A percentile compares a stretch with the other conserved stretches of the same genome.
These are phyloP conservation scores for Vultur gryphus DNA, from an alignment of 2,797 vertebrate genomes.

Conservation along the genomic window DNA sequence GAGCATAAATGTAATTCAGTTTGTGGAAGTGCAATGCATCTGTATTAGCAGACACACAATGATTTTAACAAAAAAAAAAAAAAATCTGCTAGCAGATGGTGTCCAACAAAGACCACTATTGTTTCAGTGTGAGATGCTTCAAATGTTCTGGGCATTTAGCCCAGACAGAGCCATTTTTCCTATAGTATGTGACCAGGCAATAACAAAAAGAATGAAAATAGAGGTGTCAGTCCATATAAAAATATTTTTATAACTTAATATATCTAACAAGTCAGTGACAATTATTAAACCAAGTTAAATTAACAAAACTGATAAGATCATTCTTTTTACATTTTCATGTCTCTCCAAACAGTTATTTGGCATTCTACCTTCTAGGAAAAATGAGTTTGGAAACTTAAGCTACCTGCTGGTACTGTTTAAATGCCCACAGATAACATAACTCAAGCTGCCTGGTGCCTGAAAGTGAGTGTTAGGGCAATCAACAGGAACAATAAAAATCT, in stretches of 20 bases:
- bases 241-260: constrained; percentile 77
- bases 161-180: constrained; percentile 81
- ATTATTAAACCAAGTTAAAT: constrained; percentile 69
- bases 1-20: constrained; percentile 36
- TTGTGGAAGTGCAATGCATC: constrained; percentile 47
- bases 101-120: constrained; percentile 83
- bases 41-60: constrained; percentile 59
- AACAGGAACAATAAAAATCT: constrained; percentile 62
- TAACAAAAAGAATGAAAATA: constrained; percentile 76
- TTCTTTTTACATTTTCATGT: constrained; percentile 35
- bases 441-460: constrained; percentile 46
- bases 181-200: constrained; percentile 78
- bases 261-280: constrained; percentile 73
- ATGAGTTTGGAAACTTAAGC: constrained; percentile 39
- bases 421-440: constrained; percentile 56
- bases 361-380: constrained; percentile 7
- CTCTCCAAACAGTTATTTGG: constrained; percentile 47
- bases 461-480: constrained; percentile 50
- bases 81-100: constrained; percentile 76
- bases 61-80: constrained; percentile 34
- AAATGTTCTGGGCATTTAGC: constrained; percentile 79
- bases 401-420: constrained; percentile 62
- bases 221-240: constrained; percentile 76
- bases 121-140: constrained; percentile 80
- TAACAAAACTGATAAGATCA: constrained; percentile 70